Percentiles rank a stretch among this genome's conserved stretches.
These are phyloP conservation scores for Ovis canadensis DNA, from an alignment of 2,113 vertebrate species.

Conservation along the genomic window DNA sequence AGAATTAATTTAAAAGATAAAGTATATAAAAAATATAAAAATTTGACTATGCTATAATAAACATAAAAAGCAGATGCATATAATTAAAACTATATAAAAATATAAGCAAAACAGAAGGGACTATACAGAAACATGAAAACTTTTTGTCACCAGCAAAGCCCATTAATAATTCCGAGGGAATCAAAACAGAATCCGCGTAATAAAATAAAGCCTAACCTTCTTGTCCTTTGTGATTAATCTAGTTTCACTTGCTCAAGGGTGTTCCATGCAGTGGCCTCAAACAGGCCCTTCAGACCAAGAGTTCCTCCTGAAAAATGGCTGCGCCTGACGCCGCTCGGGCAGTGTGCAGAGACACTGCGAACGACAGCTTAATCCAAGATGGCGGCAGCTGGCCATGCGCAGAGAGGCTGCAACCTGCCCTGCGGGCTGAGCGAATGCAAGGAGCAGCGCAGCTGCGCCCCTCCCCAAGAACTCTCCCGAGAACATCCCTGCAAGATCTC, in stretches of 20 bases:
- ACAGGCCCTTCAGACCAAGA: background rate
- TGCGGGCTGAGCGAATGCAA: rapidly evolving
- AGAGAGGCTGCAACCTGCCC: rapidly evolving
- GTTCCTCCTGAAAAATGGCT: background rate
- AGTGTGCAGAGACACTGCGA: rapidly evolving
- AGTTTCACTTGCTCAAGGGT: background rate
- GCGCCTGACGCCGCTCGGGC: background rate
- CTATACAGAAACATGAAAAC: background rate
- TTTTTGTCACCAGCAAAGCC: background rate
- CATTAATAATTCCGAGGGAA: background rate
- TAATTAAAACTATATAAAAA: background rate
- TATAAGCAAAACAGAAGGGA: background rate
- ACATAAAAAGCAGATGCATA: background rate
- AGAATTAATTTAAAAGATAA: background rate
- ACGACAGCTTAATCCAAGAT: background rate
- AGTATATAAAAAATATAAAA: background rate
- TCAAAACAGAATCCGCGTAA: background rate
- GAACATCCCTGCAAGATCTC: background rate
- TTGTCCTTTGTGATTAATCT: background rate
- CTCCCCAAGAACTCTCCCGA: background rate
- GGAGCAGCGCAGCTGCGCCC: too few relatives aligned
- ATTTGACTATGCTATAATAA: background rate
- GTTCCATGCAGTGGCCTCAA: background rate
- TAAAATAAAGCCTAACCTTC: background rate
- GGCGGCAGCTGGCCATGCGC: background rate